Base-by-base conservation (phyloP, 2,888 invertebrate species). In the Pimpla rufipes region DNA sequence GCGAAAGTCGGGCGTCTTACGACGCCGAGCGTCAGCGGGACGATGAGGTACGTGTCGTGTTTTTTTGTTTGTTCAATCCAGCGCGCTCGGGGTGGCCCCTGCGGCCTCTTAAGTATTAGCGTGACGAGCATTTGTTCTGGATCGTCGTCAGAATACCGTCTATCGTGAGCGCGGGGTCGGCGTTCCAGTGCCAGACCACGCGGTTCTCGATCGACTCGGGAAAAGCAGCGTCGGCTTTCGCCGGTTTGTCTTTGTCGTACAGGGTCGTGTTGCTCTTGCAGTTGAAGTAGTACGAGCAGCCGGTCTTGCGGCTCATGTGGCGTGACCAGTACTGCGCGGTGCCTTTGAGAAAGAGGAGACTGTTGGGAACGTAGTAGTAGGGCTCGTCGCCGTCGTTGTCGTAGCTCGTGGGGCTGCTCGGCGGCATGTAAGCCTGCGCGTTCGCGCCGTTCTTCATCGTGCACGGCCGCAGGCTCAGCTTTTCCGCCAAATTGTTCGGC, bases 181-280 rank as follows among this genome's bases (percentile, higher is more conserved):
- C 23, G 18, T 89, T 88, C 90, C 90, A 92, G 71, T 87, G 68
- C 91, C 90, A 92, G 29, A 90, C 59, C 4, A 91, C 18, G 42
- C 90, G 87, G 7, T 84, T 88, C n/a, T 83, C 76, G 70, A 91
- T 88, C 0, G 89, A 85, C 59, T 90, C 85, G 2, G 52, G 13
- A 78, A 92, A 93, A 40, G 37, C 85, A 4, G 90, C 90, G 59
- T 78, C 81, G 13, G 89, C 89, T 0, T 10, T 3, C 0, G 52
- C 2, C n/a, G 90, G 91, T 68, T 85, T 87, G 3, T 87, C 62
- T 0, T n/a, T 21, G 6, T 91, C 87, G 64, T 77, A 92, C 3
- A 59, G 11, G 0, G 71, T 85, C 0, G 47, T 29, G 5, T 29
- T 2, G 75, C 87, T 18, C 50, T 45, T 21, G 10, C 45, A 13